Conservation (phyloP, 2,888 invertebrate species). For the Clostera curtula region DNA sequence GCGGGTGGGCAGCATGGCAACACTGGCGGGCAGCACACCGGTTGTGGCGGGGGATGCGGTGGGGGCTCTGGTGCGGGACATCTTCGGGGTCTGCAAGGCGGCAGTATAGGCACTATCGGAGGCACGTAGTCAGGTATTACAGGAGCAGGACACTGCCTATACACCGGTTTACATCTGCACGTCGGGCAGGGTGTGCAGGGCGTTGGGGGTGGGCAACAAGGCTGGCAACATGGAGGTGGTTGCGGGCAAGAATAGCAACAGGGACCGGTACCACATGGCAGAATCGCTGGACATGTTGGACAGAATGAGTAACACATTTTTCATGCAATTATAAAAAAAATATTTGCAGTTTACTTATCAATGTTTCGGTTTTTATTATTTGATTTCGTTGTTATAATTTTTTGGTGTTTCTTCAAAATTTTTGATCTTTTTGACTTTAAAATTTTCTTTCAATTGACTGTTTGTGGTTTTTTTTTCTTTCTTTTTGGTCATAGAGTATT, state of each 20-base stretch:
- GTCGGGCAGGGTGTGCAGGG: conserved; percentile 62
- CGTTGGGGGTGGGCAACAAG: conserved; percentile 52
- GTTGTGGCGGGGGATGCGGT: conserved; percentile 41
- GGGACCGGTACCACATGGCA: conserved; percentile 52
- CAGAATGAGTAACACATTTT: conserved; percentile 32
- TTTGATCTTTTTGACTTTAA: conserved; percentile 6
- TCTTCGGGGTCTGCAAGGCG: conserved; percentile 52
- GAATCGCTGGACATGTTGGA: conserved; percentile 55
- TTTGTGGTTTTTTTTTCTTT: too few relatives aligned
- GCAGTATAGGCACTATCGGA: conserved; percentile 57
- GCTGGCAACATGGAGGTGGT: conserved; percentile 50
- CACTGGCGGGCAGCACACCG: conserved; percentile 57
- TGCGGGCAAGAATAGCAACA: conserved; percentile 47
- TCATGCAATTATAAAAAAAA: background rate
- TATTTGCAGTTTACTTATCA: background rate
- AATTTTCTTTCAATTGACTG: conserved; percentile 3
- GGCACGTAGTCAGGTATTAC: conserved; percentile 53
- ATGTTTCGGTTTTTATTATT: conserved; percentile 8
- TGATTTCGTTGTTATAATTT: conserved; percentile 5
- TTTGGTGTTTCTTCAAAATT: conserved; percentile 3
- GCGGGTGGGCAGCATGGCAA: conserved; percentile 63
- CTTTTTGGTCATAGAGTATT: too few relatives aligned
- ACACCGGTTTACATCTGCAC: conserved; percentile 49
- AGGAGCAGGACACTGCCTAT: conserved; percentile 55
- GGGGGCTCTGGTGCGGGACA: conserved; percentile 40